These are phyloP conservation scores for Phoxinus dragarum DNA, from an alignment of 2,797 vertebrate genomes.

Conservation along the genomic window DNA sequence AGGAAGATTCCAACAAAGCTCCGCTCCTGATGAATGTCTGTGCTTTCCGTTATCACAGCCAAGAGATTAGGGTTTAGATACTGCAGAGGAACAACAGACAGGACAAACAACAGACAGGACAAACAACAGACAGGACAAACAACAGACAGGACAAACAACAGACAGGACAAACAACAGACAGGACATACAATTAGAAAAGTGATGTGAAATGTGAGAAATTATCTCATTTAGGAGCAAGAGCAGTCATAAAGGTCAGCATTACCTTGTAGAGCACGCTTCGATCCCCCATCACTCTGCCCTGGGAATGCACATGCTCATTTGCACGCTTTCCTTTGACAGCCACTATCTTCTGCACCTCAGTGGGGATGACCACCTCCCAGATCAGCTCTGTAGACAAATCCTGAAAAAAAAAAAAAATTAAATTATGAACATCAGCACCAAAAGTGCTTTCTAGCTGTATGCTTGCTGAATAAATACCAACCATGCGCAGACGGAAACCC, in stretches of 20 bases:
- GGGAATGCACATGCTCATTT: conserved; percentile 96
- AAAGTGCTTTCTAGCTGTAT: neutral
- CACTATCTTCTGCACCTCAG: conserved; percentile 89
- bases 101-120: neutral
- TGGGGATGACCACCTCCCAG: conserved; percentile 90
- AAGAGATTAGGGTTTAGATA: conserved; percentile 97
- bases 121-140: neutral
- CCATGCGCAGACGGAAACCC: conserved; percentile 92
- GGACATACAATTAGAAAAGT: neutral
- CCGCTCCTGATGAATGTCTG: conserved; percentile 89
- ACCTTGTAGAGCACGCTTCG: conserved; percentile 99
- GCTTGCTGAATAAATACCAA: conserved; percentile 54
- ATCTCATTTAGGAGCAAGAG: neutral
- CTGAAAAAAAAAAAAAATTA: conserved; percentile 65
- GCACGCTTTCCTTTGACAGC: conserved; percentile 90
- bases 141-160: neutral
- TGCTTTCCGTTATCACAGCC: conserved; percentile 94
- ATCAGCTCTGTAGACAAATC: conserved; percentile 91
- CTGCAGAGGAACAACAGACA: conserved; percentile 68
- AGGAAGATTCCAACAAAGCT: conserved; percentile 92
- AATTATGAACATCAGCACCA: neutral
- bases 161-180: neutral
- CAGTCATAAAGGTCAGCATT: neutral
- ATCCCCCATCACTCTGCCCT: conserved; percentile 98
- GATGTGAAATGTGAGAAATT: too few relatives aligned